Conservation (phyloP, 2,888 invertebrate genomes). For the Chloromyia formosa region DNA sequence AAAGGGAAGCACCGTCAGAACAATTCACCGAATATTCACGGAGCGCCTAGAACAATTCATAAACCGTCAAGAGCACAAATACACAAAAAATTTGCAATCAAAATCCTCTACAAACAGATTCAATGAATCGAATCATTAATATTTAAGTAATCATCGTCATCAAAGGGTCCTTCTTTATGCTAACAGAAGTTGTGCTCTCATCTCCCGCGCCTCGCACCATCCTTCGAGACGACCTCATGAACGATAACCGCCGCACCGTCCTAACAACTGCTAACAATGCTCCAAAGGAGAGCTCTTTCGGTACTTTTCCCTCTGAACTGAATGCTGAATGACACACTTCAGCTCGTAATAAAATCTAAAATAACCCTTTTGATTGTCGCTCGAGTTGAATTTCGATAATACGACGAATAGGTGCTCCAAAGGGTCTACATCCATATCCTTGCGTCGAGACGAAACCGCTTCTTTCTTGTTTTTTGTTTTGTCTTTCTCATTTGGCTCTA, state of each 20-base stretch:
- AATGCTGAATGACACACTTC: background rate
- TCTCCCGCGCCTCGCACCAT: background rate
- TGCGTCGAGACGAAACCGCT: too few species aligned
- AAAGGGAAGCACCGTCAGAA: too few species aligned
- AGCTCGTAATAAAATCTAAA: conserved; percentile 18
- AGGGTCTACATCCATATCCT: background rate
- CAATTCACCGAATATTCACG: too few species aligned
- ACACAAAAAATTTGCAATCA: too few species aligned
- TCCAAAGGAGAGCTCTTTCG: background rate
- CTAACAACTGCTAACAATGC: background rate
- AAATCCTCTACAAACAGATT: background rate
- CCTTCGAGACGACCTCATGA: background rate
- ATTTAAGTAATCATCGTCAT: conserved; percentile 19
- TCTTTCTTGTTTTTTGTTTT: conserved; percentile 18
- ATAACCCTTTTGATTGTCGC: conserved; percentile 23
- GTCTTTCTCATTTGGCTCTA: conserved; percentile 28
- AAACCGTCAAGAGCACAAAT: too few species aligned
- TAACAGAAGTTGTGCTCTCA: background rate
- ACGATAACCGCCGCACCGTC: background rate
- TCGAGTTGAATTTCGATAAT: background rate
- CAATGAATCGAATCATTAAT: conserved; percentile 38
- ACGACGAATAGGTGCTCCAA: background rate
- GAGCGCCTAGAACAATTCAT: too few species aligned
- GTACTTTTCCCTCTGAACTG: background rate
- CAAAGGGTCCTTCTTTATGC: too few species aligned